These are phyloP conservation scores for Araneus ventricosus DNA, from an alignment of 1,140 invertebrate genomes.

Conservation along the genomic window DNA sequence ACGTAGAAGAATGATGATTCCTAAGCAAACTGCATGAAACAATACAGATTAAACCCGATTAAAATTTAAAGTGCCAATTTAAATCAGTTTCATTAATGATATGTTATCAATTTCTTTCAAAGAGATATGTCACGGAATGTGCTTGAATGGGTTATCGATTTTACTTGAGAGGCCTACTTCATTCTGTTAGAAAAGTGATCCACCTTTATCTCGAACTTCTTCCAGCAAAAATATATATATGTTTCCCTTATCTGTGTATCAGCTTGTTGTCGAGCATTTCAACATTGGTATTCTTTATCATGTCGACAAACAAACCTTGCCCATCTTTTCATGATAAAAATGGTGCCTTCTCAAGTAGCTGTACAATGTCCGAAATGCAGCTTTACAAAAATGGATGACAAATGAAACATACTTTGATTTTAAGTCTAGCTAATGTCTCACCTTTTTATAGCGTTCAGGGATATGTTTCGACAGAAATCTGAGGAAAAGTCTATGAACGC, in stretches of 20 bases:
- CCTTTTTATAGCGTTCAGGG: too few species aligned
- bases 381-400: not conserved
- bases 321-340: not conserved
- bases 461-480: too few species aligned
- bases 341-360: not conserved
- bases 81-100: not conserved
- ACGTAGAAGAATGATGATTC: too few species aligned
- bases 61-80: not conserved
- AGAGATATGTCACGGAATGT: not conserved
- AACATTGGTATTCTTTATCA: not conserved
- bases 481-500: too few species aligned
- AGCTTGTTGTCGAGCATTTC: constrained; percentile 1
- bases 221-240: not conserved
- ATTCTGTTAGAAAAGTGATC: not conserved
- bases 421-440: too few species aligned
- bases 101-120: not conserved
- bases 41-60: too few species aligned
- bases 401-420: too few species aligned
- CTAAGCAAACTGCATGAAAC: too few species aligned
- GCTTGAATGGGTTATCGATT: not conserved
- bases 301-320: constrained; percentile 3
- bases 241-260: not conserved
- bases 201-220: not conserved
- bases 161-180: not conserved
- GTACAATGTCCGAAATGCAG: not conserved